Conservation (phyloP, 2,797 vertebrate genomes). For the Gymnodraco acuticeps region DNA sequence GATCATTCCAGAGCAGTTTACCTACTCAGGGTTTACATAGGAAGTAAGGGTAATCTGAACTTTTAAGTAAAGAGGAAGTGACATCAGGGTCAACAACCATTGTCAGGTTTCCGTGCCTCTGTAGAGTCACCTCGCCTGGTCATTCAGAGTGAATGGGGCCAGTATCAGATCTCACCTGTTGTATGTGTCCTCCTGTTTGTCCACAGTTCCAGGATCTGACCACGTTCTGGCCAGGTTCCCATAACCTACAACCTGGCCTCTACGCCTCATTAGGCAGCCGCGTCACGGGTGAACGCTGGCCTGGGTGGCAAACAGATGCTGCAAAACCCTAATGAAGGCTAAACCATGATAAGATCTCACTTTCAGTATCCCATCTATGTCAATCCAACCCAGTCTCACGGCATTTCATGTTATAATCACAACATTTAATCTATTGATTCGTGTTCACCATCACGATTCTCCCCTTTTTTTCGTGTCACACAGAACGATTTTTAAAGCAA, state of each 20-base stretch:
- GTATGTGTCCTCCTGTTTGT: conserved; percentile 68
- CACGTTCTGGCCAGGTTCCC: conserved; percentile 67
- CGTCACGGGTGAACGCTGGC: conserved; percentile 57
- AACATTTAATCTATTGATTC: too few relatives aligned
- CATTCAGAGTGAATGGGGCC: conserved; percentile 56
- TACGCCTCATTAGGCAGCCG: conserved; percentile 71
- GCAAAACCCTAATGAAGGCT: not conserved
- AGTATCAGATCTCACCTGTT: conserved; percentile 77
- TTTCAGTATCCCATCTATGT: conserved; percentile 7
- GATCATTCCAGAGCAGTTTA: conserved; percentile 46
- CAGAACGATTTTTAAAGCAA: too few relatives aligned
- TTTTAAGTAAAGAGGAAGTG: conserved; percentile 54
- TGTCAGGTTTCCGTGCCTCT: conserved; percentile 63
- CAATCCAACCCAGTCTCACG: not conserved
- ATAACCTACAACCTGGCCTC: conserved; percentile 69
- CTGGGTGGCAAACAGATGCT: conserved; percentile 32
- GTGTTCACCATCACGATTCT: too few relatives aligned
- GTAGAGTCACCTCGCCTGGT: conserved; percentile 27
- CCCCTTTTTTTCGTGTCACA: too few relatives aligned
- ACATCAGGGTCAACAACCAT: conserved; percentile 57
- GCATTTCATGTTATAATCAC: too few relatives aligned
- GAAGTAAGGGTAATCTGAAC: conserved; percentile 64
- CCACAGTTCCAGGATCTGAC: conserved; percentile 74
- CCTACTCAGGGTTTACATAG: conserved; percentile 44
- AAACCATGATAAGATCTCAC: not conserved